phyloP scores from a whole-genome alignment of 2,113 vertebrate species.

The Melozone crissalis region DNA sequence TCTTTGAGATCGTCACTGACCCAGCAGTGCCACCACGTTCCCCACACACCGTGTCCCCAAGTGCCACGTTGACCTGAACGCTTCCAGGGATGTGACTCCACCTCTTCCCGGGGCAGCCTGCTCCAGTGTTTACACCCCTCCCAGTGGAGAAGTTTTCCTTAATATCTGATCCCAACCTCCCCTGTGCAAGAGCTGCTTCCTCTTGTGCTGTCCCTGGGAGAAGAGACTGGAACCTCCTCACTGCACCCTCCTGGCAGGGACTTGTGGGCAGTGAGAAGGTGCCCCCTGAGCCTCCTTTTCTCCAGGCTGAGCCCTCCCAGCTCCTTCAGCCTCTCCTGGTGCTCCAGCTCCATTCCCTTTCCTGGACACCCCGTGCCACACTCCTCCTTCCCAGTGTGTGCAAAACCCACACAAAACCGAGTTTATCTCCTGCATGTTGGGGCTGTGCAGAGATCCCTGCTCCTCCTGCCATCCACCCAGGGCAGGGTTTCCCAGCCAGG shows the following conservation, averaged over 20 bases:
- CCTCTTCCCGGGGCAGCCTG: neutral
- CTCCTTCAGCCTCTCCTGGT: neutral
- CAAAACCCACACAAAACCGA: rapidly evolving
- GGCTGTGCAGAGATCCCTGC: neutral
- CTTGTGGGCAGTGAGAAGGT: rapidly evolving
- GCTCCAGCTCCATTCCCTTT: neutral
- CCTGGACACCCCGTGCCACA: rapidly evolving
- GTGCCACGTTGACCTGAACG: neutral
- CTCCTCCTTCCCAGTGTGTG: neutral
- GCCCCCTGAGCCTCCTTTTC: neutral
- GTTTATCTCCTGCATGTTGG: neutral
- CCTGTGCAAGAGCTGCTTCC: neutral
- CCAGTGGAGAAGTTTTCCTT: neutral
- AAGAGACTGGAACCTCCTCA: neutral
- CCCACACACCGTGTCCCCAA: neutral
- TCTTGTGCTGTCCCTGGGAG: neutral
- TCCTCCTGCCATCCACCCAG: neutral
- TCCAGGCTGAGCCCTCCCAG: neutral
- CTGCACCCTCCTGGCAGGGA: neutral
- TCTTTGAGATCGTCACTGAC: neutral
- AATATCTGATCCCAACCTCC: neutral
- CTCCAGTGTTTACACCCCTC: neutral
- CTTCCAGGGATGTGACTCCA: neutral
- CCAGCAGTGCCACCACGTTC: neutral
- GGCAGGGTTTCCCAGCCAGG: neutral